Evolutionary conservation across 1,140 invertebrate genomes (phyloP), one percentile per base, ranked within the genome.

Genomic region (Drosophila lowei): DNA sequence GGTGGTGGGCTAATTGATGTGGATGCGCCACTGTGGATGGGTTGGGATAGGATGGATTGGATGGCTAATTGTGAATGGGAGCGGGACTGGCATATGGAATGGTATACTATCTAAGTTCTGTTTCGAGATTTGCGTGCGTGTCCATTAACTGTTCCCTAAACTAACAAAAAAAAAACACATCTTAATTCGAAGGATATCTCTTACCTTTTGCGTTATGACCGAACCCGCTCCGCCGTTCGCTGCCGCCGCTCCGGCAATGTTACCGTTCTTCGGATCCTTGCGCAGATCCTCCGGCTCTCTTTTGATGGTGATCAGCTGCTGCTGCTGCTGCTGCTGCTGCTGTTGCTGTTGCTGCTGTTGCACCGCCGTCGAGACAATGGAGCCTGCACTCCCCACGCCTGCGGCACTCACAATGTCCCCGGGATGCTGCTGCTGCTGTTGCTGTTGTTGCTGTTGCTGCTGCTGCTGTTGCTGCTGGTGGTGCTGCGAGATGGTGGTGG

Each of bases 231-330:
- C 58, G 50, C 72, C 77, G 52, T 78, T 80, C 8, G 79, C 67
- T 6, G 70, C 48, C 42, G 56, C 46, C 18, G 66, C 52, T 49
- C 56, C 73, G 59, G 62, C 64, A 59, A 72, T 72, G 59, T 49
- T 85, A 59, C 70, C 81, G 63, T 88, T 91, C 62, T 91, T 91
- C 28, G 91, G 91, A 76, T 91, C 91, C 79, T 91, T 91, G 68
- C 91, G 91, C 65, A 91, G 65, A 72, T 91, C 91, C 84, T 91
- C 91, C 59, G 91, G 91, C 64, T 91, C 91, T 58, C 91, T 86
- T 75, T 91, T 91, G 77, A 91, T 90, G 76, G 75, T 91, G 59
- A 91, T 88, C 59, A 86, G 73, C 47, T 90, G 88, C 42, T 85
- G 81, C 13, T 78, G 67, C 47, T 89, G 84, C 8, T 88, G 83